phyloP scores from a whole-genome alignment of 1,140 invertebrate genomes.

The Zaprionus davidi region DNA sequence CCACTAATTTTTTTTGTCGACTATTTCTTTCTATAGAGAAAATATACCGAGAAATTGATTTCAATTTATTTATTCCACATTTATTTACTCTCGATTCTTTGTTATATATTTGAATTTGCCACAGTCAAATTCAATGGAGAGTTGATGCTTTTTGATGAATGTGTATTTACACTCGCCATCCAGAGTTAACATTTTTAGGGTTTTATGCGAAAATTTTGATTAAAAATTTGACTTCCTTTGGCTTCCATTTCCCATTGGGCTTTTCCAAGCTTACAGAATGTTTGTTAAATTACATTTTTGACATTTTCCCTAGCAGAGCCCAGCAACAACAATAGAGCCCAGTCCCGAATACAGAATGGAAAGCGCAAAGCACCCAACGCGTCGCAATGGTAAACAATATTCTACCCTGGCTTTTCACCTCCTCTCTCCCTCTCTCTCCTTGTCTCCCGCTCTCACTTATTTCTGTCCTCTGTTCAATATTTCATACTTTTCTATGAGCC shows the following conservation, averaged over 20 bases:
- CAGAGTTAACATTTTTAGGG: slow-evolving; percentile 36
- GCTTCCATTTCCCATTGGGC: slow-evolving; percentile 47
- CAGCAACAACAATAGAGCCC: slow-evolving; percentile 21
- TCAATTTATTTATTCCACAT: slow-evolving; percentile 10
- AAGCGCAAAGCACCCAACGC: too few relatives aligned
- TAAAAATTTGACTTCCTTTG: slow-evolving; percentile 68
- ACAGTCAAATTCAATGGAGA: slow-evolving; percentile 1
- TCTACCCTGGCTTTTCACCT: slow-evolving; percentile 26
- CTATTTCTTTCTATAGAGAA: neutral
- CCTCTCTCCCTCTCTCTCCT: neutral
- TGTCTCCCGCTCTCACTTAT: neutral
- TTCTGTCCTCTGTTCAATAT: slow-evolving; percentile 50
- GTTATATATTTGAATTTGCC: slow-evolving; percentile 5
- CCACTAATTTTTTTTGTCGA: neutral
- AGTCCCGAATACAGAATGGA: neutral
- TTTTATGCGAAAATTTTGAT: slow-evolving; percentile 57
- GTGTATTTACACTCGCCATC: too few relatives aligned
- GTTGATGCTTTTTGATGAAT: slow-evolving; percentile 13
- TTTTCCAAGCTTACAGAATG: slow-evolving; percentile 42
- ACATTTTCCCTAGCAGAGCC: slow-evolving; percentile 16
- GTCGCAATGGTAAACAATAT: slow-evolving; percentile 56
- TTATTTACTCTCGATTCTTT: slow-evolving; percentile 10
- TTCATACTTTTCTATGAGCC: slow-evolving; percentile 48
- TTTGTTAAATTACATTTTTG: slow-evolving; percentile 69
- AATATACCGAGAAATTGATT: slow-evolving; percentile 7